Base-by-base conservation (phyloP, 2,888 invertebrate species). In the Cancer borealis region DNA sequence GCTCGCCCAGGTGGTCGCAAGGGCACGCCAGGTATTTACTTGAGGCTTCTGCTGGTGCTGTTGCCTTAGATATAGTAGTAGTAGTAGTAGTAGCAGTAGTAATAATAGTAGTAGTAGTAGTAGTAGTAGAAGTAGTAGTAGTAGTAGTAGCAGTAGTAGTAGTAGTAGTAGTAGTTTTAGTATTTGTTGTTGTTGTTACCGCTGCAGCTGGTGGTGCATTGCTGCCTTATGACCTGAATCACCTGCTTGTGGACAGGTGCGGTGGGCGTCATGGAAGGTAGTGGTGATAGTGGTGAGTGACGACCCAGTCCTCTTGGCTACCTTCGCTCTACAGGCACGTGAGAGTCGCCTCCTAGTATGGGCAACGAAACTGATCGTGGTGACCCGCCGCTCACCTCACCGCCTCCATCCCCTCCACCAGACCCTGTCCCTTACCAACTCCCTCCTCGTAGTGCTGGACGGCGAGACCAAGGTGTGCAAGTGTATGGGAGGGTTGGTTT, bases 61-160 rank as follows among this genome's bases (percentile, higher is more conserved):
- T 54, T 54, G 17, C 54, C 54, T 3, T 60, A 60, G 21, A 60
- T 60, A 21, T 73, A 3, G 73, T 26, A 73, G 8, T 6, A 8
- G 73, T 73, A 73, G 26, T 73, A 26, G 73, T 73, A 73, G 73
- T 73, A 66, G 66, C n/a, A n/a, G 66, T n/a, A n/a, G 66, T 66
- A 66, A 17, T 66, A 66, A 17, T 66, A 17, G 17, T 60, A 60
- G 60, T 60, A 60, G 60, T 60, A 60, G 60, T 60, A 60, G 60
- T 60, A 60, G 17, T 8, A 17, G 60, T 60, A 17, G 14, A 12
- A 17, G 60, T 60, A 49, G 49, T 14, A 66, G 21, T 73, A 8
- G 73, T 73, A 26, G 73, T 73, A 73, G 26, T 73, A 60, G 60
- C 6, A 73, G 1, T n/a, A 39, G 39, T 39, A 39, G 6, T 26